Percentiles rank a stretch among this genome's conserved stretches.
Conservation (phyloP, 1,140 invertebrate species). For the Bombus turneri region DNA sequence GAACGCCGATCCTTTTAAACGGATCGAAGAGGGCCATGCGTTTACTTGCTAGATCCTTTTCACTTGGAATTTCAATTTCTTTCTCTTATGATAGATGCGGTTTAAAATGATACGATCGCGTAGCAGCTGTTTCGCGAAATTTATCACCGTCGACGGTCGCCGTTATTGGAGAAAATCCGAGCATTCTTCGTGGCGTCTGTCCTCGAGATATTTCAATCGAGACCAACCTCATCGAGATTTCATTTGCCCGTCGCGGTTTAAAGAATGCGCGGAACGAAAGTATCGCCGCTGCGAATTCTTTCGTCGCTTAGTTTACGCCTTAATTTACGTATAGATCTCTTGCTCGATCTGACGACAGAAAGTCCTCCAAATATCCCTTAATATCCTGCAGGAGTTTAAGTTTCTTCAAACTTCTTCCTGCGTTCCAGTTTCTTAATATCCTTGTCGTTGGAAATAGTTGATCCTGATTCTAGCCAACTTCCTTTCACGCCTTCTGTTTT, state of each 20-base stretch:
- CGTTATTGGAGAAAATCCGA: background rate
- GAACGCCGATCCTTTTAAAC: background rate
- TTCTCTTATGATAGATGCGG: background rate
- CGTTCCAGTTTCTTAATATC: no score
- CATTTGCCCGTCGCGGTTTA: background rate
- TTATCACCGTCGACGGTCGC: background rate
- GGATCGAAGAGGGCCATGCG: no score
- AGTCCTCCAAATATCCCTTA: background rate
- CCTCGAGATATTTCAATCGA: constrained; percentile 9
- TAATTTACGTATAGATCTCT: background rate
- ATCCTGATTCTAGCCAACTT: background rate
- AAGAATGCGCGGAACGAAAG: constrained; percentile 25
- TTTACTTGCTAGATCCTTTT: background rate
- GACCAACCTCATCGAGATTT: constrained; percentile 4
- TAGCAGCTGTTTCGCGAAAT: background rate
- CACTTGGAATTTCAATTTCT: background rate
- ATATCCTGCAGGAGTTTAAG: background rate
- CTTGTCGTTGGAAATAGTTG: background rate
- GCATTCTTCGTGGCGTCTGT: background rate
- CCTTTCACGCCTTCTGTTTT: background rate
- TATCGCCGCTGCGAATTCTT: background rate
- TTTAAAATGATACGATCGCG: background rate
- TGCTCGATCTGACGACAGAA: no score
- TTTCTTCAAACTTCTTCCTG: no score
- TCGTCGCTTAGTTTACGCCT: background rate